Percentiles rank a stretch among this genome's conserved stretches.
These are phyloP conservation scores for Drosophila takahashii DNA, from an alignment of 1,140 invertebrate genomes.

Conservation along the genomic window DNA sequence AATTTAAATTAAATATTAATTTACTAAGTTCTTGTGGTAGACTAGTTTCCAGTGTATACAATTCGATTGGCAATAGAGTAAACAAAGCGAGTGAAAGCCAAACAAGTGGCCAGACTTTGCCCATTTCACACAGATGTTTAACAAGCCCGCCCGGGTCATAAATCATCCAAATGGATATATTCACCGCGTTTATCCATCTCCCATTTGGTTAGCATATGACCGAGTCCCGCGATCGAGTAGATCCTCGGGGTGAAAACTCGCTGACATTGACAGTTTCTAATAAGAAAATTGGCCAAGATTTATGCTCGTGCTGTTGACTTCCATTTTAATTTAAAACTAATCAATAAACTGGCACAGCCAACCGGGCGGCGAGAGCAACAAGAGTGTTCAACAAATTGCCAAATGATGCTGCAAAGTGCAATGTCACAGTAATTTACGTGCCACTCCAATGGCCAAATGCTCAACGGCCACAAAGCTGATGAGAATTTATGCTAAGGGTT, in stretches of 20 bases:
- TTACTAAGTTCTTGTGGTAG: too few species aligned
- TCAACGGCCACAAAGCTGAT: constrained; percentile 52
- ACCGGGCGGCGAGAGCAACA: constrained; percentile 4
- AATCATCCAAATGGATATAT: constrained; percentile 71
- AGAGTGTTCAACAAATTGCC: constrained; percentile 61
- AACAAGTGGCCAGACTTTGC: constrained; percentile 55
- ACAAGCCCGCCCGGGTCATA: constrained; percentile 74
- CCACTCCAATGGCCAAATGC: constrained; percentile 43
- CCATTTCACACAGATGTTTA: constrained; percentile 80
- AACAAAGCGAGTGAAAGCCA: constrained; percentile 72
- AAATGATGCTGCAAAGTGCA: constrained; percentile 76
- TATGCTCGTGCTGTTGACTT: constrained; percentile 58
- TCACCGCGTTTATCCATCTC: constrained; percentile 50
- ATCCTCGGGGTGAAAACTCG: constrained; percentile 63
- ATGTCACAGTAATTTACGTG: constrained; percentile 82
- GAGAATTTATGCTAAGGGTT: constrained; percentile 81
- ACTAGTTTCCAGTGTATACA: constrained; percentile 19
- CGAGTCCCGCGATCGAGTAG: neutral
- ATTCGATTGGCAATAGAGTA: constrained; percentile 53
- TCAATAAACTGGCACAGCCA: constrained; percentile 64
- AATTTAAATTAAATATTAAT: too few species aligned
- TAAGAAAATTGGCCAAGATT: constrained; percentile 73
- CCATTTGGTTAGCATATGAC: constrained; percentile 47
- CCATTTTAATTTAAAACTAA: constrained; percentile 75
- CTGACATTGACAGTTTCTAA: constrained; percentile 79